Base-by-base conservation (phyloP, 2,113 vertebrate species). In the Todiramphus chloris region DNA sequence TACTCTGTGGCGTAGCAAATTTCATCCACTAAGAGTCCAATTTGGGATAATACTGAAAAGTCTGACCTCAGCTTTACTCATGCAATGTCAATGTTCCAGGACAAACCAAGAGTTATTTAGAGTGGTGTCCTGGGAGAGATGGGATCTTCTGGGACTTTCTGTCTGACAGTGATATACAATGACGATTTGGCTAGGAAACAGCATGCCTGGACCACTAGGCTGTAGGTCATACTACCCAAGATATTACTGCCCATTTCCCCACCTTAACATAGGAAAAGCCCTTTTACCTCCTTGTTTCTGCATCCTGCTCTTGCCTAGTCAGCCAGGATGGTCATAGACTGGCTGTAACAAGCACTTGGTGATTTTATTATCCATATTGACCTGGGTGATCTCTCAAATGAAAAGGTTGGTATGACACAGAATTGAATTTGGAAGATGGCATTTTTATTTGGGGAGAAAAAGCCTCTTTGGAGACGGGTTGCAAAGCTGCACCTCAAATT, bases 1-100 rank as follows among this genome's bases (percentile, higher is more conserved):
- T 44, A 37, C 35, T 51, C 43, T 23, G 10, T 83, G 81, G 41
- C 51, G 81, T 30, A 63, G 56, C 24, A 72, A 51, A 87, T 90
- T 89, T 64, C 86, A 80, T 70, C 13, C 73, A 43, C 6, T 21
- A 48, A 56, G 8, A 17, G 27, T 50, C 69, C 66, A 58, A 8
- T 50, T 84, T 21, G 89, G 80, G 53, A 13, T 16, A 50, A 84
- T 12, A 19, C 16, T 66, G 81, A 82, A 67, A 84, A 87, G 6
- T 70, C 74, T 94, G 86, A 89, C 94, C 95, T 94, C 53, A 41
- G 44, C 79, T 96, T 89, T 91, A 89, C 67, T 67, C 92, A 13
- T 13, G 28, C 73, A 91, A 48, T 11, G 5, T 86, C 90, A 94
- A 28, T 1, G 16, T 73, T 69, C 68, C 73, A 16, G 69, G 31